These are phyloP conservation scores for Ploceus nigricollis DNA, from an alignment of 2,113 vertebrate genomes.

Conservation along the genomic window DNA sequence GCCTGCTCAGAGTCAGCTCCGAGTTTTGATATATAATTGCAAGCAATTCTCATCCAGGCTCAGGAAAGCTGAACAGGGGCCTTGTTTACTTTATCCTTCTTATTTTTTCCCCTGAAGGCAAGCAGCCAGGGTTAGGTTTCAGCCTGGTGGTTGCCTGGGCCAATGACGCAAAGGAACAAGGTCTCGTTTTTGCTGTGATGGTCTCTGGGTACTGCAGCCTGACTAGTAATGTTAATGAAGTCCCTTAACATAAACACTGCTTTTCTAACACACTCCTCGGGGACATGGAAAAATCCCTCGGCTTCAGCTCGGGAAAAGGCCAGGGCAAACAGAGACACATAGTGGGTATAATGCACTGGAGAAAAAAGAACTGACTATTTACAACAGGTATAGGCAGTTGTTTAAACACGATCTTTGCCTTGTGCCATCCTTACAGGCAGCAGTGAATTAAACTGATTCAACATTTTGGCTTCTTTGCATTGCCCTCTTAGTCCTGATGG, in stretches of 20 bases:
- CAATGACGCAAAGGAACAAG: constrained; percentile 35
- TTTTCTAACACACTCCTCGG: constrained; percentile 6
- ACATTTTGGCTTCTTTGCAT: neutral
- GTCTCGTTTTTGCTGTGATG: neutral
- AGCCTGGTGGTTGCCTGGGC: constrained; percentile 5
- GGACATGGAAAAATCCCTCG: constrained; percentile 13
- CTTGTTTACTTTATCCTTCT: constrained; percentile 36
- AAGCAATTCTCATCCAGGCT: constrained; percentile 26
- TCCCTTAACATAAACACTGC: constrained; percentile 37
- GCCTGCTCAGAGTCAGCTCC: neutral
- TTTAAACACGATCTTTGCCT: neutral
- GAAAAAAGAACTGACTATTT: neutral
- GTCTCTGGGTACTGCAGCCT: neutral
- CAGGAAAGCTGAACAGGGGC: neutral
- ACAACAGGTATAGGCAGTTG: neutral
- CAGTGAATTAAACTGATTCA: neutral
- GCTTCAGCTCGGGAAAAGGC: neutral
- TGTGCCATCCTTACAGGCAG: neutral
- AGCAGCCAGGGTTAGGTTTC: constrained; percentile 21
- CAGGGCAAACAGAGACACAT: neutral
- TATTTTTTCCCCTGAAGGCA: constrained; percentile 8
- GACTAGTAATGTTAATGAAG: constrained; percentile 9
- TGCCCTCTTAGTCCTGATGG: neutral
- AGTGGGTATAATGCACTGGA: neutral
- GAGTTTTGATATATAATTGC: constrained; percentile 38